Evolutionary conservation across 1,140 invertebrate species (phyloP), one percentile per base, ranked within the genome.

Genomic region (Pseudomyrmex dendroicus): DNA sequence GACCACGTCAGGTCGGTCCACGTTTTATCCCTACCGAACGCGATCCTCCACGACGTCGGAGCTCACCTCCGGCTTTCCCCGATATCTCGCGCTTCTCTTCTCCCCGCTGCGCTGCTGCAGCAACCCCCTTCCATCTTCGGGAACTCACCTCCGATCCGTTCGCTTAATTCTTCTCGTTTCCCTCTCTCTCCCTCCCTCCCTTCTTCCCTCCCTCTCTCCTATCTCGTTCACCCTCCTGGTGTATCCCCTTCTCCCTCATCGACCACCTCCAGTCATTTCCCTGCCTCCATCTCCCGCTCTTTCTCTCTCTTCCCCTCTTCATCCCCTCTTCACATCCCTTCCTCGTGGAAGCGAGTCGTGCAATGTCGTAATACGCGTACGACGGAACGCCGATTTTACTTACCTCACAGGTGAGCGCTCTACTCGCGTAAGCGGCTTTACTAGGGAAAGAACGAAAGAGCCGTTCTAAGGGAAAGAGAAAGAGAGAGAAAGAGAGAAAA

Each of bases 331-430:
- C 0, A 25, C 62, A 64, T 54, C 74, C 64, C 56, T 61, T 46
- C 73, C 10, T 54, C 52, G 4, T 17, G 20, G 50, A 12, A 12
- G 85, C 87, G 92, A 93, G 89, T 92, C 92, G 92, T 73, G 84
- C 92, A 93, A 93, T 94, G 93, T 93, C 92, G 93, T 94, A 94
- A 94, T 92, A 92, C 90, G 91, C 90, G 91, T 89, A 89, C 91
- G 90, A 91, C 86, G 87, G 86, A 88, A 88, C 90, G 91, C 91
- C 90, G 91, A 89, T 91, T 93, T 93, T 93, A 94, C 92, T 94
- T 94, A 94, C 93, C 92, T 93, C 93, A 93, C 93, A 94, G 93
- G 93, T 94, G 93, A 93, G 89, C 90, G 84, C 86, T 86, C 89
- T 35, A 35, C 35, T 86, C 86, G 64, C 15, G 25, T 72, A 72